phyloP scores from a whole-genome alignment of 2,113 vertebrate genomes.

The Chroicocephalus ridibundus region DNA sequence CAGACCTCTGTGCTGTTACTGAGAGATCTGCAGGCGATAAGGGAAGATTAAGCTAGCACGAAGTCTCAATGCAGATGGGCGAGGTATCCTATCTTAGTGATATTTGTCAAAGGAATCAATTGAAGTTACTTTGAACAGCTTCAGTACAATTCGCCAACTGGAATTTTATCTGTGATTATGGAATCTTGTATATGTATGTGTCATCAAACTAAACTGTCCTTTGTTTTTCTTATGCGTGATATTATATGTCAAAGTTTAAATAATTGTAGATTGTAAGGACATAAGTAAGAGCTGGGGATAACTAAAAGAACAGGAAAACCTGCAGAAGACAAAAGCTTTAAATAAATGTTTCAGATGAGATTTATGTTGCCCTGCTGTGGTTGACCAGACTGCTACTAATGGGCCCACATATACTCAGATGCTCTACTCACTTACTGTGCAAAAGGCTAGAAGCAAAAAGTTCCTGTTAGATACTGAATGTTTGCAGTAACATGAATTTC shows the following conservation, averaged over 20 bases:
- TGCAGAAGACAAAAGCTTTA: not conserved
- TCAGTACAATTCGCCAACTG: not conserved
- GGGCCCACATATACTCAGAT: not conserved
- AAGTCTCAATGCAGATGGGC: not conserved
- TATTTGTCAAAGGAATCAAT: not conserved
- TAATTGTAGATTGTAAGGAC: not conserved
- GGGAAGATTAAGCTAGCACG: not conserved
- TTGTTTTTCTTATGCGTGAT: not conserved
- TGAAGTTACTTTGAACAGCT: not conserved
- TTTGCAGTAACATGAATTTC: not conserved
- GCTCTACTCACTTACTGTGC: not conserved
- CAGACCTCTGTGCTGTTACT: not conserved
- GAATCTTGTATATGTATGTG: not conserved
- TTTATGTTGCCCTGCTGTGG: not conserved
- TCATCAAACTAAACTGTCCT: not conserved
- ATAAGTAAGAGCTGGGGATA: not conserved
- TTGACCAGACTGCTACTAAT: not conserved
- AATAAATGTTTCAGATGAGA: not conserved
- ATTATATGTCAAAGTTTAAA: not conserved
- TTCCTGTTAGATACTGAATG: not conserved
- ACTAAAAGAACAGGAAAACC: not conserved
- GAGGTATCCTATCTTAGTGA: not conserved
- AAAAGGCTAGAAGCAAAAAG: not conserved
- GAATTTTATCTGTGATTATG: not conserved
- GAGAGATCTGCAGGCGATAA: not conserved